phyloP scores from a whole-genome alignment of 2,888 invertebrate species.

The Hirtodrosophila confusa region DNA sequence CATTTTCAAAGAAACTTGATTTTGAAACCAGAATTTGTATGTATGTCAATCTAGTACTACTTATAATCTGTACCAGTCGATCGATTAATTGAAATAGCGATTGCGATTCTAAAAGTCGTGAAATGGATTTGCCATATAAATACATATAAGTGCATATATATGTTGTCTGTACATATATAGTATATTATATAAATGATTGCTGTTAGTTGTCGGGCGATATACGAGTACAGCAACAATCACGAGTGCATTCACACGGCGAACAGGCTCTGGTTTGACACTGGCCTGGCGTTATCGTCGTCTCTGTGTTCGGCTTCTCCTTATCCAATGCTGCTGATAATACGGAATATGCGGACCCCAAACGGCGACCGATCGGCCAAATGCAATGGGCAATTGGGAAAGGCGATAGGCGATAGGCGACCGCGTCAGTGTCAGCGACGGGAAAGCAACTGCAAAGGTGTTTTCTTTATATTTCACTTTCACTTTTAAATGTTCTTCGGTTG shows the following conservation, averaged over 20 bases:
- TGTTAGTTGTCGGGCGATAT: constrained; percentile 46
- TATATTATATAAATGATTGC: constrained; percentile 20
- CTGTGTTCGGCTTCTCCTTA: constrained; percentile 21
- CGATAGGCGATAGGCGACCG: constrained; percentile 4
- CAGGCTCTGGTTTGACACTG: constrained; percentile 40
- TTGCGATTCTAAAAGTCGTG: constrained; percentile 40
- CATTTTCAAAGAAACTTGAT: constrained; percentile 66
- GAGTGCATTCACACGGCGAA: constrained; percentile 56
- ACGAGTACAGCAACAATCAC: constrained; percentile 12
- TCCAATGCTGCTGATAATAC: constrained; percentile 52
- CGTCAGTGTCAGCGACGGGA: constrained; percentile 2
- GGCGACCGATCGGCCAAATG: constrained; percentile 30
- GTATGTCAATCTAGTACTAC: constrained; percentile 36
- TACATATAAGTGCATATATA: constrained; percentile 6
- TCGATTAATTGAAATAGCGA: constrained; percentile 48
- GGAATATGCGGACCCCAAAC: constrained; percentile 24
- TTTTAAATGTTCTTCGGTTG: constrained; percentile 36
- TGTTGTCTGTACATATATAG: constrained; percentile 4
- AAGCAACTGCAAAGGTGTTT: constrained; percentile 25
- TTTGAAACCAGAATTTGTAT: constrained; percentile 34
- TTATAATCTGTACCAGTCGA: constrained; percentile 49
- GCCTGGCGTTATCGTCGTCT: constrained; percentile 2
- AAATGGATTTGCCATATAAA: constrained; percentile 37
- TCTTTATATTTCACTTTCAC: constrained; percentile 62
- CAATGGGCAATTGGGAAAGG: constrained; percentile 22